Base-by-base conservation (phyloP, 2,113 vertebrate genomes). In the Vulpes lagopus region DNA sequence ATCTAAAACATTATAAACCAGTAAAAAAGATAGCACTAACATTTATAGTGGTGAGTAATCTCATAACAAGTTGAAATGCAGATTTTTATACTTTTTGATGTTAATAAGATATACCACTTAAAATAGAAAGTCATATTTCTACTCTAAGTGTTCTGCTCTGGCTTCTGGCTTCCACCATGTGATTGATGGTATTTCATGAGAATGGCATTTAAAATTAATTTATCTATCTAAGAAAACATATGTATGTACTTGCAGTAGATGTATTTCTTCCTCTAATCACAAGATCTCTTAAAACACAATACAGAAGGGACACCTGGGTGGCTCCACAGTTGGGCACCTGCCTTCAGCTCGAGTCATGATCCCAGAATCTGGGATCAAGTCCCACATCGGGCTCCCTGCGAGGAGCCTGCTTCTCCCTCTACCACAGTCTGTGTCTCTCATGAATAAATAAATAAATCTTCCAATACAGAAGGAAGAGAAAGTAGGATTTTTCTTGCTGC, bases 181-280 rank as follows among this genome's bases (percentile, higher is more conserved):
- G n/a, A 80, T 65, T 82, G 53, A 30, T 69, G 17, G 64, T 74
- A 89, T 67, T 95, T 91, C 59, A 91, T 64, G 91, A 92, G 74
- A 62, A 84, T 74, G 22, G 19, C 59, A 88, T 91, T 51, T 93
- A 85, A 97, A 90, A 65, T 85, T 79, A 97, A 79, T 88, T 96
- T 89, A 88, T 22, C 65, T 89, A 65, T 23, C 67, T 83, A 67
- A 94, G 49, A 76, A 96, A 87, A 92, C 1, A 86, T 38, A 49
- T 8, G 30, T 92, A 23, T 60, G 32, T 67, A 64, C 35, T 15
- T 89, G 4, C 3, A 79, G 1, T 74, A 89, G 11, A 62, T 84
- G 8, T 11, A 49, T 89, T 87, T 74, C 62, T 89, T 80, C 51
- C 30, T 89, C 19, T 55, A 60, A 78, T 93, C 69, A 93, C 53